phyloP scores from a whole-genome alignment of 2,888 invertebrate species.

The Agrilus biguttatus region DNA sequence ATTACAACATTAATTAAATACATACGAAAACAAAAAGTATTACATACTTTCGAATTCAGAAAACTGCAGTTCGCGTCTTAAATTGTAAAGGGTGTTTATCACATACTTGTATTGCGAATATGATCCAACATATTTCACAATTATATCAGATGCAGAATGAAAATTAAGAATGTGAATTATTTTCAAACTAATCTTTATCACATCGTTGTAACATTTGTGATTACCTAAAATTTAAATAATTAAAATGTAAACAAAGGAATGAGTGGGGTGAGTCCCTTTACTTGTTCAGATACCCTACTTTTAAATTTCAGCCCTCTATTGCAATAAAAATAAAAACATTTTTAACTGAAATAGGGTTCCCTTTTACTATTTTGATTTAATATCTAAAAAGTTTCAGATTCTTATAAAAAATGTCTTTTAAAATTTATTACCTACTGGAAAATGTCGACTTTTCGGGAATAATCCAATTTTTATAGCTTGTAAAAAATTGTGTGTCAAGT shows the following conservation, averaged over 20 bases:
- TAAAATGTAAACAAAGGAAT: not conserved
- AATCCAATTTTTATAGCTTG: not conserved
- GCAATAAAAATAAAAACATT: no score
- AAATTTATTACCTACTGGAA: not conserved
- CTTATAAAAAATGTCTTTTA: no score
- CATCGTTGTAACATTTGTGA: not conserved
- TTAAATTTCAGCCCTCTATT: no score
- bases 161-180: conserved; percentile 14
- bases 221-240: conserved; percentile 1
- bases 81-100: conserved; percentile 12
- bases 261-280: no score
- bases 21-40: not conserved
- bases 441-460: conserved; percentile 1
- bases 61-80: conserved; percentile 3
- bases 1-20: not conserved
- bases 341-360: no score
- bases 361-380: no score
- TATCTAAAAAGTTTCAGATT: no score
- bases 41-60: conserved; percentile 7
- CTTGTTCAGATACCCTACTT: no score
- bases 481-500: conserved; percentile 6
- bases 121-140: conserved; percentile 17
- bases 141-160: conserved; percentile 15
- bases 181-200: conserved; percentile 8
- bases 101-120: conserved; percentile 20